A percentile compares a stretch with the other conserved stretches of the same genome.
Evolutionary conservation across 2,797 vertebrate genomes (phyloP).

Genomic region (Poecilia velifera): DNA sequence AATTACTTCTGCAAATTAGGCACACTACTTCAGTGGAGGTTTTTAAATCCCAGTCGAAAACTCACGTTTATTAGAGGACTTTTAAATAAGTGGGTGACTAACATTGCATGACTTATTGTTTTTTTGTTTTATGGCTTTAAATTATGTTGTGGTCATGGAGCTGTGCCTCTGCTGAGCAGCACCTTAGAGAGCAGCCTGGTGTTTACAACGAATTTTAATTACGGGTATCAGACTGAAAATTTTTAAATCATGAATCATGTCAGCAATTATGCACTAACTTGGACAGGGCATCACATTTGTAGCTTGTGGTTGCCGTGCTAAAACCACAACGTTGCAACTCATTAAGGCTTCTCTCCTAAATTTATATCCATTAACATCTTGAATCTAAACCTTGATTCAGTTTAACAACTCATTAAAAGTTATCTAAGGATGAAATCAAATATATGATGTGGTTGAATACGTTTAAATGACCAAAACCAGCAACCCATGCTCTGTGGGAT

Average conservation of each 20-base stretch:
- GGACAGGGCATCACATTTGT: background rate
- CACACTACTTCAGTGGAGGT: background rate
- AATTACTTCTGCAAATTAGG: background rate
- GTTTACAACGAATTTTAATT: background rate
- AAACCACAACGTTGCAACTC: background rate
- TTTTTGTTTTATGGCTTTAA: background rate
- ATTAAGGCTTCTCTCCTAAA: background rate
- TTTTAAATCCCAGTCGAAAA: background rate
- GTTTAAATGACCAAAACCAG: background rate
- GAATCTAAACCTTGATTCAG: background rate
- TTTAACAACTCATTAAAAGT: background rate
- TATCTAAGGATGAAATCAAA: background rate
- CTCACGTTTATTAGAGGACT: background rate
- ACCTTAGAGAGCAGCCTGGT: background rate
- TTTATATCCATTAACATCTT: background rate
- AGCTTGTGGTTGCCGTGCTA: background rate
- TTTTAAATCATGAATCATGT: background rate
- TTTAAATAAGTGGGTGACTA: background rate
- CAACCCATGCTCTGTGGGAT: background rate
- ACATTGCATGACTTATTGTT: background rate
- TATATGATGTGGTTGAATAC: background rate
- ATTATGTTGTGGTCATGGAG: background rate
- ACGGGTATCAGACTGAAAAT: background rate
- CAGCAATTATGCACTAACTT: slow-evolving; percentile 1
- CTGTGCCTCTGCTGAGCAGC: background rate